phyloP scores from a whole-genome alignment of 2,888 invertebrate genomes.

The Metellina segmentata region DNA sequence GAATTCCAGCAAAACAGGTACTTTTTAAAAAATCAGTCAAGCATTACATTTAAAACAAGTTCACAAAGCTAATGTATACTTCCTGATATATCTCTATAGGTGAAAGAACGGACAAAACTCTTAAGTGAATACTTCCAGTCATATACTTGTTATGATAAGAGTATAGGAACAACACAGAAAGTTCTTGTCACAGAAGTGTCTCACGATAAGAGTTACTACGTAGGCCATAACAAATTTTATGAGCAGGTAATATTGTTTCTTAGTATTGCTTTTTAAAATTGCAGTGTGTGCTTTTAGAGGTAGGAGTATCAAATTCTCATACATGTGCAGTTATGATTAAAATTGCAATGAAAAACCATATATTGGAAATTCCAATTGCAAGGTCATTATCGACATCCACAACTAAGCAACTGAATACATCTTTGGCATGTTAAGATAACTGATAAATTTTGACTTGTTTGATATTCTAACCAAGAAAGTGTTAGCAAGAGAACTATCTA shows the following conservation, averaged over 20 bases:
- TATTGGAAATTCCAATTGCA: too few species aligned
- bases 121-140: constrained; percentile 93
- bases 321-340: too few species aligned
- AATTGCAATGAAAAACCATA: too few species aligned
- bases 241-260: constrained; percentile 86
- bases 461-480: too few species aligned
- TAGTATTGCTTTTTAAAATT: not conserved
- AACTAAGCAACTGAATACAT: too few species aligned
- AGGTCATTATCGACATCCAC: too few species aligned
- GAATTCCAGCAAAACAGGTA: constrained; percentile 89
- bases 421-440: too few species aligned
- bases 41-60: not conserved
- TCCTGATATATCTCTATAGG: constrained; percentile 82
- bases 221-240: constrained; percentile 97
- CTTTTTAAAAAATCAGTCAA: not conserved
- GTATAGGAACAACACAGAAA: constrained; percentile 86
- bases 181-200: constrained; percentile 96
- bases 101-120: constrained; percentile 93
- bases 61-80: not conserved
- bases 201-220: constrained; percentile 93
- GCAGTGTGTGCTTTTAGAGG: too few species aligned
- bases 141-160: constrained; percentile 90
- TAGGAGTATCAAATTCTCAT: too few species aligned
- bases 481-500: too few species aligned
- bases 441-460: too few species aligned